Conservation (phyloP, 2,113 vertebrate genomes). For the Mesitornis unicolor region DNA sequence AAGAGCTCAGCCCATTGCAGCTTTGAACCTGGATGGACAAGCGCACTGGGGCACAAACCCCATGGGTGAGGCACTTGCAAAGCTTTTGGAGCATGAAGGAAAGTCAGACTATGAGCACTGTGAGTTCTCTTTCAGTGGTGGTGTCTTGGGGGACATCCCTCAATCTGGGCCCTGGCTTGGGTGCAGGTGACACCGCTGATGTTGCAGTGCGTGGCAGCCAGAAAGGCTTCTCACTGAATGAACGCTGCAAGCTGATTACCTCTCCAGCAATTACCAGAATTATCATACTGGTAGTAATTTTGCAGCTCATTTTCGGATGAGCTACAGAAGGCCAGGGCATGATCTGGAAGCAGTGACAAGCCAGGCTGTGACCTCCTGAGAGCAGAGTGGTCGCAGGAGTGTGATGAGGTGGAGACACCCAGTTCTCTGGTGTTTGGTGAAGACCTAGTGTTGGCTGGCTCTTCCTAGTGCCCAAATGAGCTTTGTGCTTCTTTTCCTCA, state of each 20-base stretch:
- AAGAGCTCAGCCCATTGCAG: background rate
- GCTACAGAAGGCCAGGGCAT: background rate
- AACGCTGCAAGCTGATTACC: background rate
- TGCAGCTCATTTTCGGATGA: background rate
- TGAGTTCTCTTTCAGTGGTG: background rate
- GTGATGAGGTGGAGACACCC: background rate
- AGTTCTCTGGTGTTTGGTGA: background rate
- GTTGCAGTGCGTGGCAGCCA: accelerated
- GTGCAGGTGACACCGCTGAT: background rate
- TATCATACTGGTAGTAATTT: background rate
- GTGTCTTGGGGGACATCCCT: background rate
- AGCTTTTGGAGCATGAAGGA: background rate
- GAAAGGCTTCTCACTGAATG: background rate
- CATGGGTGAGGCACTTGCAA: background rate
- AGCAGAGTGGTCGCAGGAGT: background rate
- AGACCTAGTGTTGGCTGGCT: background rate
- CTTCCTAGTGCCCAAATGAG: background rate
- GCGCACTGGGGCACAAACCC: background rate
- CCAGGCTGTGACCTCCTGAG: background rate
- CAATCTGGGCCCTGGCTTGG: background rate
- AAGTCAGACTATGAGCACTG: background rate
- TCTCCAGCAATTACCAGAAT: background rate
- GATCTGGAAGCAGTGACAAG: background rate
- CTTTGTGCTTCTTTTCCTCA: background rate
- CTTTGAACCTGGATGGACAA: background rate